A percentile compares a stretch with the other conserved stretches of the same genome.
Conservation (phyloP, 2,888 invertebrate genomes). For the Pseudococcus longispinus region DNA sequence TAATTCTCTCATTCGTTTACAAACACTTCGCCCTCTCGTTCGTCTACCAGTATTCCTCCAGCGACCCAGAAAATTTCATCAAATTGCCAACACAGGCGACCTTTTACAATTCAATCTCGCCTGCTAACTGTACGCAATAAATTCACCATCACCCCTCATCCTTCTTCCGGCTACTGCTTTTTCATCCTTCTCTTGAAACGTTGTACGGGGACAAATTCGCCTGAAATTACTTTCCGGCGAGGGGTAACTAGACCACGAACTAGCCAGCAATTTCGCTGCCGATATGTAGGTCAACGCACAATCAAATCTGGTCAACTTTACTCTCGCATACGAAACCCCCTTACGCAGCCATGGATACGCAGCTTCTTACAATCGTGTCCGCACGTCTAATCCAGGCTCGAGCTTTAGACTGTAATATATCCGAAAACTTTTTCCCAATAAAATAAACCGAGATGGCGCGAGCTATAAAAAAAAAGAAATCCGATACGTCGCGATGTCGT, state of each 20-base stretch:
- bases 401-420: neutral
- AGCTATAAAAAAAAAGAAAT: neutral
- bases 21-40: neutral
- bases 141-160: neutral
- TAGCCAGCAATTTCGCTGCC: neutral
- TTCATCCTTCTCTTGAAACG: neutral
- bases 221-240: neutral
- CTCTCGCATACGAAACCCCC: neutral
- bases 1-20: neutral
- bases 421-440: neutral
- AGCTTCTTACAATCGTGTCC: neutral
- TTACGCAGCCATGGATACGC: neutral
- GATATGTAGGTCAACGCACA: neutral
- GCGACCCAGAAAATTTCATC: neutral
- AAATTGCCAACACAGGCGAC: neutral
- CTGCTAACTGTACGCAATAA: neutral
- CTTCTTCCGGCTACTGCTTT: neutral
- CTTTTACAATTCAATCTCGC: neutral
- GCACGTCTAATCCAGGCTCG: neutral
- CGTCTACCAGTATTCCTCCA: neutral
- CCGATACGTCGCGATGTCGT: neutral
- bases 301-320: neutral
- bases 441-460: neutral
- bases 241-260: neutral
- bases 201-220: neutral